A percentile compares a stretch with the other conserved stretches of the same genome.
Conservation (phyloP, 2,888 invertebrate genomes). For the Strigamia transsilvanica region DNA sequence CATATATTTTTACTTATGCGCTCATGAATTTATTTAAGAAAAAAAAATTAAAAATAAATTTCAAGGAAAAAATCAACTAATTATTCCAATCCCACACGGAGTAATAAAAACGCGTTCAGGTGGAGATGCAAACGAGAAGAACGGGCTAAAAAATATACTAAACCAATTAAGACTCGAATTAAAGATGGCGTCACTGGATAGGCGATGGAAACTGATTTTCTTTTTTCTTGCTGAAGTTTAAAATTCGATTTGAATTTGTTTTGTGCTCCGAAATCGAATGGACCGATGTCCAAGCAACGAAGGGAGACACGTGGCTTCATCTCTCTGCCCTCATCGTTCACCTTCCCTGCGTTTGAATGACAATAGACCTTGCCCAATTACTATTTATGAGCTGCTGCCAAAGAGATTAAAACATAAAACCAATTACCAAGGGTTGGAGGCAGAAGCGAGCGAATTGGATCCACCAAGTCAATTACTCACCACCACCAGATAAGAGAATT, state of each 20-base stretch:
- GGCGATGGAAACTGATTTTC: neutral
- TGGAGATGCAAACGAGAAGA: conserved; percentile 2
- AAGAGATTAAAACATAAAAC: conserved; percentile 48
- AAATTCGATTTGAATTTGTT: neutral
- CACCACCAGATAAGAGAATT: conserved; percentile 54
- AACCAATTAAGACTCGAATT: conserved; percentile 8
- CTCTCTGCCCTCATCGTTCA: conserved; percentile 4
- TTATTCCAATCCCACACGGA: conserved; percentile 1
- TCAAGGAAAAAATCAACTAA: neutral
- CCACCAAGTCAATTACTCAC: conserved; percentile 43
- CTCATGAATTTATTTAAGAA: conserved; percentile 4
- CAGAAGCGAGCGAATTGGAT: conserved; percentile 39
- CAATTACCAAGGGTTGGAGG: conserved; percentile 19
- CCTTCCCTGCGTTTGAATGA: conserved; percentile 22
- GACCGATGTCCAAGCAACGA: neutral
- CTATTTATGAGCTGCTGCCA: conserved; percentile 35
- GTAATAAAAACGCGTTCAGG: conserved; percentile 8
- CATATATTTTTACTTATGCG: conserved; percentile 8
- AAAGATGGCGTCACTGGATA: neutral
- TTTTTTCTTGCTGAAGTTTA: neutral
- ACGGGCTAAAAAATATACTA: conserved; percentile 2
- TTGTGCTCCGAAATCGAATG: neutral
- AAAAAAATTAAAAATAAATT: conserved; percentile 8
- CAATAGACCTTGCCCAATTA: conserved; percentile 27
- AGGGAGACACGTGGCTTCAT: neutral